Base-by-base conservation (phyloP, 2,113 vertebrate genomes). In the Procavia capensis region DNA sequence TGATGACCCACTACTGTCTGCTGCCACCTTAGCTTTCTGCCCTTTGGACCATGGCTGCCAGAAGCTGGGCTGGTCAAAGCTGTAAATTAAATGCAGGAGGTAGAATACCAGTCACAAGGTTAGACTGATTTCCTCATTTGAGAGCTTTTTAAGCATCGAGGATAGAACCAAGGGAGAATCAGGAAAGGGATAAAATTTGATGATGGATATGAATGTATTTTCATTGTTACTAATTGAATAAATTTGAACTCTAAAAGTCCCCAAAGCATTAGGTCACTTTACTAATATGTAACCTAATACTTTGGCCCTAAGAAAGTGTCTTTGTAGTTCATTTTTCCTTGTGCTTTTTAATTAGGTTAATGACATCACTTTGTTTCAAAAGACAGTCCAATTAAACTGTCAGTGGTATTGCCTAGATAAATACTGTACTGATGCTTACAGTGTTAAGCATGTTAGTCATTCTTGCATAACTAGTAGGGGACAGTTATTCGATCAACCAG, bases 341-440 rank as follows among this genome's bases (percentile, higher is more conserved):
- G 89, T 39, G 75, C 89, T 91, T 97, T 95, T 97, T 97, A 97
- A 97, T 97, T 97, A 97, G 94, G 91, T 96, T 97, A 97, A 97
- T 97, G 95, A 86, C 91, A 97, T 95, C 90, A 39, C 68, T 96
- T 97, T 97, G 95, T 97, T 97, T 80, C 94, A 97, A 84, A 97
- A 89, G 95, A 97, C 94, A 96, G 63, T 91, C 97, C 97, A 97
- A 97, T 97, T 97, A 97, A 97, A 96, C 93, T 97, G 96, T 96
- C 94, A 95, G 86, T 96, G 89, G 83, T 95, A 64, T 91, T 97
- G 86, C 93, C 90, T 94, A 80, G 95, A 94, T 96, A 97, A 97
- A 97, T 94, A 91, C 83, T 93, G 86, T 84, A 68, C 63, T 54
- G 91, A 93, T 96, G 95, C 93, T 97, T 93, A 93, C 83, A 78